These are phyloP conservation scores for Esperia sulphurella DNA, from an alignment of 2,888 invertebrate species.

Conservation along the genomic window DNA sequence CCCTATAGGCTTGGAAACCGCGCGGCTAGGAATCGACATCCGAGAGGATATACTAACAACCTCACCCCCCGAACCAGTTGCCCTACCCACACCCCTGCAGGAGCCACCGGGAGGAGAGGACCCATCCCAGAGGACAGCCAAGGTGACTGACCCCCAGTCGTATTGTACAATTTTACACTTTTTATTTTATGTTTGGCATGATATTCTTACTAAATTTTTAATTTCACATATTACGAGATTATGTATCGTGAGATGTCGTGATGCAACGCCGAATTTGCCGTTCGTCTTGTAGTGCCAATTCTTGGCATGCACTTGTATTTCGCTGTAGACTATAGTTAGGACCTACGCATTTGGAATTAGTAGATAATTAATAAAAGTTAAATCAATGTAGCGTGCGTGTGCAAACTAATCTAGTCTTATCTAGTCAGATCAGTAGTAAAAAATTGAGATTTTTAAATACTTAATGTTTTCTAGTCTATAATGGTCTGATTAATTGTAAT, in stretches of 20 bases:
- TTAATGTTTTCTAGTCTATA: conserved; percentile 43
- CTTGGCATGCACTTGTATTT: conserved; percentile 53
- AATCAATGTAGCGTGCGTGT: conserved; percentile 50
- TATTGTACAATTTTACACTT: conserved; percentile 74
- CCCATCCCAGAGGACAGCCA: conserved; percentile 55
- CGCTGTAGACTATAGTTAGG: conserved; percentile 33
- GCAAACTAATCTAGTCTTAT: conserved; percentile 59
- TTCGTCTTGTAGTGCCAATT: conserved; percentile 75
- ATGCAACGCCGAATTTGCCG: conserved; percentile 54
- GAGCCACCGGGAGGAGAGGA: conserved; percentile 47
- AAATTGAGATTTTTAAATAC: conserved; percentile 14
- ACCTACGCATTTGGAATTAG: conserved; percentile 37
- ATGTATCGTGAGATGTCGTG: conserved; percentile 60
- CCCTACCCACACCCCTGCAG: conserved; percentile 64
- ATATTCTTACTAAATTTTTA: conserved; percentile 71
- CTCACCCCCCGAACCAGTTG: conserved; percentile 62
- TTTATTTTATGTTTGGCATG: conserved; percentile 76
- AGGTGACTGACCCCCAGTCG: conserved; percentile 75
- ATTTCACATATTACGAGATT: conserved; percentile 65
- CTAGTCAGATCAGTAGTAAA: conserved; percentile 55
- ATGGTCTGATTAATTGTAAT: conserved; percentile 49
- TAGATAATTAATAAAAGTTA: conserved; percentile 24
- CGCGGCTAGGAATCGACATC: conserved; percentile 35
- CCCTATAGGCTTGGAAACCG: conserved; percentile 29
- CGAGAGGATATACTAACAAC: conserved; percentile 76